Percentiles rank a stretch among this genome's conserved stretches.
These are phyloP conservation scores for Rhombomys opimus DNA, from an alignment of 2,113 vertebrate genomes.

Conservation along the genomic window DNA sequence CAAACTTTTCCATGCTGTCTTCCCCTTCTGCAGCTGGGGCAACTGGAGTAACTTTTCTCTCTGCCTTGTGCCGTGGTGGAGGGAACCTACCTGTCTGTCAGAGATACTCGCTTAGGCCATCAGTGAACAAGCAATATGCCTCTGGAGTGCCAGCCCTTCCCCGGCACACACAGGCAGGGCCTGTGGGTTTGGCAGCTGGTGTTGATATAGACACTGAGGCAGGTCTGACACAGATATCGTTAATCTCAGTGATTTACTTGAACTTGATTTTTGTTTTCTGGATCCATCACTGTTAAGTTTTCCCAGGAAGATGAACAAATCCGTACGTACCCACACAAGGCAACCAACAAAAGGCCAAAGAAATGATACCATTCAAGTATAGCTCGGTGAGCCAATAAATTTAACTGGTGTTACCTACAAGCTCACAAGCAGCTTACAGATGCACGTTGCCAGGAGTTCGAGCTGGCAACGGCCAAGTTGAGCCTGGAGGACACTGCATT, in stretches of 20 bases:
- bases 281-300: not conserved
- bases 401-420: not conserved
- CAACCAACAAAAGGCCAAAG: not conserved
- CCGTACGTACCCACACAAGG: not conserved
- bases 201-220: too few species aligned
- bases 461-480: not conserved
- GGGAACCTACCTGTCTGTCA: not conserved
- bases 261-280: not conserved
- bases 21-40: not conserved
- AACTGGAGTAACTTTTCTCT: not conserved
- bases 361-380: too few species aligned
- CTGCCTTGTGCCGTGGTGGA: not conserved
- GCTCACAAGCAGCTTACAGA: not conserved
- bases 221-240: not conserved
- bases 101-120: not conserved
- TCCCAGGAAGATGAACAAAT: not conserved
- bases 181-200: not conserved
- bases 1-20: not conserved
- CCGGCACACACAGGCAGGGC: not conserved
- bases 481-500: too few species aligned
- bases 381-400: not conserved
- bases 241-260: not conserved
- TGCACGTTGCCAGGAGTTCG: not conserved
- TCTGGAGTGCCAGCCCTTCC: not conserved
- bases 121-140: not conserved